phyloP scores from a whole-genome alignment of 2,113 vertebrate species.

The Xiphophorus hellerii region DNA sequence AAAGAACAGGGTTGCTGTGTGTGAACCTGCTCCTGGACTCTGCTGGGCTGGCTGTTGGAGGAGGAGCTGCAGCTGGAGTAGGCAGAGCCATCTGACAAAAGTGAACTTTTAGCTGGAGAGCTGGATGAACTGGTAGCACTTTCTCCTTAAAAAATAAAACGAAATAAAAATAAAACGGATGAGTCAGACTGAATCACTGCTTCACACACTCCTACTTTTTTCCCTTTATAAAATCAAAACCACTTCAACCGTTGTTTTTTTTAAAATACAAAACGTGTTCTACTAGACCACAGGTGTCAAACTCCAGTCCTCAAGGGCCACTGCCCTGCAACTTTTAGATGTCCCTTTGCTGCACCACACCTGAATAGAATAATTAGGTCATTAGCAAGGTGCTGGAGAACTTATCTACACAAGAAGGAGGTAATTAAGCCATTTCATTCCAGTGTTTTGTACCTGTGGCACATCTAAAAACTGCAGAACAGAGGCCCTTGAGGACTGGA shows the following conservation, averaged over 20 bases:
- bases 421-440: too few species aligned
- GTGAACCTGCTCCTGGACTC: constrained; percentile 84
- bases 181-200: constrained; percentile 46
- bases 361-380: too few species aligned
- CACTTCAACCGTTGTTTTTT: not conserved
- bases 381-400: too few species aligned
- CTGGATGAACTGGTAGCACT: constrained; percentile 74
- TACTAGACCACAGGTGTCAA: constrained; percentile 4
- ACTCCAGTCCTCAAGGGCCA: too few species aligned
- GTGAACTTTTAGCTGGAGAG: constrained; percentile 76
- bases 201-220: constrained; percentile 33
- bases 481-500: too few species aligned
- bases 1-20: constrained; percentile 97
- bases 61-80: constrained; percentile 65
- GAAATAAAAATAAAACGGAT: not conserved
- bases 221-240: constrained; percentile 5
- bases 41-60: constrained; percentile 52
- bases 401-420: too few species aligned
- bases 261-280: not conserved
- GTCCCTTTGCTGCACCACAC: too few species aligned
- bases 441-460: too few species aligned
- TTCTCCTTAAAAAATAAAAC: constrained; percentile 65
- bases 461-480: too few species aligned
- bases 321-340: too few species aligned
- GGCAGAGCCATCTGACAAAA: constrained; percentile 67